A percentile compares a stretch with the other conserved stretches of the same genome.
phyloP scores from a whole-genome alignment of 2,888 invertebrate species.

The Ennomos quercinarius region DNA sequence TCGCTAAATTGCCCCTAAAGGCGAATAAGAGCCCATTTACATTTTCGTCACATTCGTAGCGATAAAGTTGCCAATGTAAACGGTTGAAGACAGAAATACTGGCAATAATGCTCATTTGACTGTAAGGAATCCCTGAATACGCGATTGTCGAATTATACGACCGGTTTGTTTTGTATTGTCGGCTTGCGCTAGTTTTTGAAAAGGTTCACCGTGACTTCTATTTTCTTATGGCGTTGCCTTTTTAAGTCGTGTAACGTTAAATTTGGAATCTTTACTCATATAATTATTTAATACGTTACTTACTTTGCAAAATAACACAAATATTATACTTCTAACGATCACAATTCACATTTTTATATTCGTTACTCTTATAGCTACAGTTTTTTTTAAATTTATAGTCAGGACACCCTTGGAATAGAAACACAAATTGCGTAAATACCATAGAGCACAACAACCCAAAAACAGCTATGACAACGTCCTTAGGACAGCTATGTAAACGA shows the following conservation, averaged over 20 bases:
- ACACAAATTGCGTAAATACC: no score
- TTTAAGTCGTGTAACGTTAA: constrained; percentile 3
- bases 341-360: no score
- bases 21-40: constrained; percentile 60
- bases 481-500: no score
- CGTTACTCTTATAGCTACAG: no score
- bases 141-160: constrained; percentile 58
- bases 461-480: no score
- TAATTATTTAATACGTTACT: not conserved
- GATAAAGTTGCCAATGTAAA: constrained; percentile 70
- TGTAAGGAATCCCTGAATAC: constrained; percentile 56
- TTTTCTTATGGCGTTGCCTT: constrained; percentile 4
- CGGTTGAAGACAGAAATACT: constrained; percentile 64
- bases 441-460: no score
- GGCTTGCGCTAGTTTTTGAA: constrained; percentile 20
- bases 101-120: constrained; percentile 70
- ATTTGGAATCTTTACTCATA: constrained; percentile 8
- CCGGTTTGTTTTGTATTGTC: constrained; percentile 38
- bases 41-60: constrained; percentile 73
- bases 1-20: constrained; percentile 53
- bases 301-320: no score
- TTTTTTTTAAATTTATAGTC: no score
- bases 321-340: no score
- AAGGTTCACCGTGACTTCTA: constrained; percentile 8
- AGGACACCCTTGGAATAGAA: no score